phyloP scores from a whole-genome alignment of 2,888 invertebrate genomes.

The Orthosia cruda region DNA sequence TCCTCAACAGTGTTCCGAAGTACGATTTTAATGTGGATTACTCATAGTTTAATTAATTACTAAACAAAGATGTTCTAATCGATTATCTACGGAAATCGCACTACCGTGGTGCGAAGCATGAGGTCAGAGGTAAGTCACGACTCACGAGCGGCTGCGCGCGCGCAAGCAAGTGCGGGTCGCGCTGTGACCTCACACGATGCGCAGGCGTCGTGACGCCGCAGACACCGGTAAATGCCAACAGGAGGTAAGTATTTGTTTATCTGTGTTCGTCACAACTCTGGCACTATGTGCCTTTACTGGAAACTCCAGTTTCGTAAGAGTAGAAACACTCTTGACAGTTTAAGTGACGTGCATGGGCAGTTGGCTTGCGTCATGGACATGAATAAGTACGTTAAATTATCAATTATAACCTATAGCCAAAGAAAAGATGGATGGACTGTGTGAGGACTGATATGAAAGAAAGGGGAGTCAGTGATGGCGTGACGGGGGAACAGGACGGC shows the following conservation, averaged over 20 bases:
- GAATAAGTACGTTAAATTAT: neutral
- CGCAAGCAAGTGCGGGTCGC: slow-evolving; percentile 37
- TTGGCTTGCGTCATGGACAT: slow-evolving; percentile 7
- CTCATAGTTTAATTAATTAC: slow-evolving; percentile 28
- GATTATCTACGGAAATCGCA: slow-evolving; percentile 42
- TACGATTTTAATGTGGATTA: slow-evolving; percentile 18
- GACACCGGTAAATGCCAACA: slow-evolving; percentile 26
- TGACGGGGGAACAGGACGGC: too few species aligned
- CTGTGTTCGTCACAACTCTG: slow-evolving; percentile 44
- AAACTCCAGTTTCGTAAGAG: slow-evolving; percentile 28
- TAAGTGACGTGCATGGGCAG: slow-evolving; percentile 5
- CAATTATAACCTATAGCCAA: slow-evolving; percentile 7
- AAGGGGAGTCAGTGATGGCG: too few species aligned
- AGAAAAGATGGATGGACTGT: too few species aligned
- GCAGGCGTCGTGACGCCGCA: slow-evolving; percentile 56
- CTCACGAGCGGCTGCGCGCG: slow-evolving; percentile 65
- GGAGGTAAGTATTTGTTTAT: slow-evolving; percentile 37
- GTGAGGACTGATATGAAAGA: too few species aligned
- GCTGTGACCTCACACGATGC: slow-evolving; percentile 63
- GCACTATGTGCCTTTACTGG: slow-evolving; percentile 21
- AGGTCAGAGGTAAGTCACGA: slow-evolving; percentile 70
- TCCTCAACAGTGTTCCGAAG: neutral
- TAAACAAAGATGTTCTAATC: slow-evolving; percentile 46
- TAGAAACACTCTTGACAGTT: neutral
- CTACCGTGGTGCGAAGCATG: slow-evolving; percentile 53